Evolutionary conservation across 2,888 invertebrate genomes (phyloP).

Genomic region (Chymomyza caudatula): DNA sequence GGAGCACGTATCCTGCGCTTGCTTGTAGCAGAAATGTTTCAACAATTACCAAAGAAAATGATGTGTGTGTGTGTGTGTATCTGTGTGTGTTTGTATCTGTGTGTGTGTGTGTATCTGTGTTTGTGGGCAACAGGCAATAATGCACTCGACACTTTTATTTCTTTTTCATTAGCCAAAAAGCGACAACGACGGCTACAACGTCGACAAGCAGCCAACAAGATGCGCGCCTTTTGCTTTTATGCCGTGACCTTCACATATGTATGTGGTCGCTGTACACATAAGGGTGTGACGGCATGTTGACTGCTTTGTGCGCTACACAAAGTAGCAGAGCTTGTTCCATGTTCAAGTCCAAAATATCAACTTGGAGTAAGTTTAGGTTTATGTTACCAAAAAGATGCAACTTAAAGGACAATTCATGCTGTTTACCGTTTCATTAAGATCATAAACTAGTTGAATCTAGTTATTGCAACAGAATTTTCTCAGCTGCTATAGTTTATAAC

Average conservation of each 20-base stretch:
- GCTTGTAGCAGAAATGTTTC: slow-evolving; percentile 49
- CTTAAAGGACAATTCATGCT: no score
- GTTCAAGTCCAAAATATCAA: no score
- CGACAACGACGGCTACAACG: slow-evolving; percentile 31
- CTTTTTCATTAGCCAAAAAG: slow-evolving; percentile 70
- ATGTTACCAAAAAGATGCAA: no score
- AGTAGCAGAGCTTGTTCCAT: no score
- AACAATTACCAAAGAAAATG: slow-evolving; percentile 62
- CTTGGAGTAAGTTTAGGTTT: no score
- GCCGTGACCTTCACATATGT: slow-evolving; percentile 46
- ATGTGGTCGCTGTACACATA: neutral
- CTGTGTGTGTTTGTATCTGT: slow-evolving; percentile 12
- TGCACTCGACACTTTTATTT: slow-evolving; percentile 73
- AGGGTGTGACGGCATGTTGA: neutral
- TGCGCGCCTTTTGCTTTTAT: slow-evolving; percentile 27
- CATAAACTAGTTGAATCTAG: no score
- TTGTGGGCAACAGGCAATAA: slow-evolving; percentile 49
- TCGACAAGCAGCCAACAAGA: slow-evolving; percentile 5
- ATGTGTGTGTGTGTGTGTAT: slow-evolving; percentile 33
- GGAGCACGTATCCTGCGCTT: neutral
- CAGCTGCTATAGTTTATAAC: no score
- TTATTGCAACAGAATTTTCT: no score
- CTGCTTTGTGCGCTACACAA: neutral
- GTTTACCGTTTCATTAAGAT: no score
- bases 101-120: neutral